Evolutionary conservation across 2,888 invertebrate genomes (phyloP).

Genomic region (Ischnus inquisitorius): DNA sequence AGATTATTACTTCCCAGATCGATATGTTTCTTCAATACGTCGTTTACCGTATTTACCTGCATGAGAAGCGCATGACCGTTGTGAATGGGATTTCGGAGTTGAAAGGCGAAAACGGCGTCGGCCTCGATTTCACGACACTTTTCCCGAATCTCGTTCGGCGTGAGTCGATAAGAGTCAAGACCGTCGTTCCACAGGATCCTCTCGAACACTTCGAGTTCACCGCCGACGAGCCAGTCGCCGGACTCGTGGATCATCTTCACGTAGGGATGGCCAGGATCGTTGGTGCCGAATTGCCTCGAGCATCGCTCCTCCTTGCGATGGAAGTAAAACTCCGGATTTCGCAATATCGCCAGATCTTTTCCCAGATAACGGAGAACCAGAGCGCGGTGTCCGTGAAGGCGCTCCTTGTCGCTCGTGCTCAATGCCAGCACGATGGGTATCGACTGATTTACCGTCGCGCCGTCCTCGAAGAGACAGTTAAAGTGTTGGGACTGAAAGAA

Average conservation of each 20-base stretch:
- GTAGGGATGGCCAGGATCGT: constrained; percentile 94
- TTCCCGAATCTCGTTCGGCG: constrained; percentile 95
- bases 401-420: constrained; percentile 90
- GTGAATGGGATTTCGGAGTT: constrained; percentile 98
- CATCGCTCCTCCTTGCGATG: constrained; percentile 98
- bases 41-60: constrained; percentile 87
- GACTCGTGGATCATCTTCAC: constrained; percentile 96
- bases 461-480: constrained; percentile 92
- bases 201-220: constrained; percentile 96
- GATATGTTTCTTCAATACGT: no score
- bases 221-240: constrained; percentile 98
- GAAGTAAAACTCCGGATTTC: constrained; percentile 96
- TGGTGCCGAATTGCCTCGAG: constrained; percentile 96
- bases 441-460: constrained; percentile 94
- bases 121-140: constrained; percentile 94
- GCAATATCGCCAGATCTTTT: constrained; percentile 90
- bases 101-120: constrained; percentile 99
- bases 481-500: constrained; percentile 91
- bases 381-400: constrained; percentile 89
- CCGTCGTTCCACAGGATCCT: constrained; percentile 97
- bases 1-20: no score
- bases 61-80: constrained; percentile 99
- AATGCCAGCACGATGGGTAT: constrained; percentile 97
- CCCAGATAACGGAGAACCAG: constrained; percentile 90
- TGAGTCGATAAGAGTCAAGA: constrained; percentile 96